These are phyloP conservation scores for Ormia ochracea DNA, from an alignment of 2,888 invertebrate genomes.

Conservation along the genomic window DNA sequence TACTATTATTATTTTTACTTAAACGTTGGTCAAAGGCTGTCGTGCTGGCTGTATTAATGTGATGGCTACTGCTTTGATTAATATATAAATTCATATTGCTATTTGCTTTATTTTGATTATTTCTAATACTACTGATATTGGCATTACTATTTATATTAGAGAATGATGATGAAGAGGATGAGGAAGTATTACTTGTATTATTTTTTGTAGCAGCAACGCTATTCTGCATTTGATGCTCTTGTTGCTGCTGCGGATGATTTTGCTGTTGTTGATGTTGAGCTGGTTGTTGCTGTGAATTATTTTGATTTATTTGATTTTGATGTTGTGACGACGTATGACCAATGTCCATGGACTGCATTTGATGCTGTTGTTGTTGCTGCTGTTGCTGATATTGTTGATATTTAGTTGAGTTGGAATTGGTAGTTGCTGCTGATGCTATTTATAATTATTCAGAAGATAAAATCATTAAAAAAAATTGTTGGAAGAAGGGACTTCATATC, in stretches of 20 bases:
- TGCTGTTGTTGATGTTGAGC: constrained; percentile 77
- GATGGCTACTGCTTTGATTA: constrained; percentile 54
- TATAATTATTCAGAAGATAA: constrained; percentile 20
- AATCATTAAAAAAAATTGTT: constrained; percentile 29
- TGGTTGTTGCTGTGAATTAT: constrained; percentile 64
- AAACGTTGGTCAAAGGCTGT: constrained; percentile 53
- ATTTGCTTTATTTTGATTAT: constrained; percentile 59
- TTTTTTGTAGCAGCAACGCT: constrained; percentile 63
- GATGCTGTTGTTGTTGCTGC: constrained; percentile 66
- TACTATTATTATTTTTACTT: constrained; percentile 60
- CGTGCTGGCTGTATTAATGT: constrained; percentile 60
- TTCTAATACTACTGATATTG: constrained; percentile 65
- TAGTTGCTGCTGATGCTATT: constrained; percentile 75
- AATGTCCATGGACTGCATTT: constrained; percentile 59
- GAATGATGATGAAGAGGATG: constrained; percentile 52
- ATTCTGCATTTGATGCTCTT: constrained; percentile 62
- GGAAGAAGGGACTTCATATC: not conserved
- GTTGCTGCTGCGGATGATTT: constrained; percentile 62
- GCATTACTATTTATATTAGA: constrained; percentile 54
- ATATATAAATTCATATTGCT: constrained; percentile 70
- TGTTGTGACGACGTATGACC: constrained; percentile 54
- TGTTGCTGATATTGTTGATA: constrained; percentile 68
- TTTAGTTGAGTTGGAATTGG: constrained; percentile 78
- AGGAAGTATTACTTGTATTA: constrained; percentile 61
- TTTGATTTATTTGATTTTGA: too few species aligned